Conservation (phyloP, 2,113 vertebrate genomes). For the Pheucticus melanocephalus region DNA sequence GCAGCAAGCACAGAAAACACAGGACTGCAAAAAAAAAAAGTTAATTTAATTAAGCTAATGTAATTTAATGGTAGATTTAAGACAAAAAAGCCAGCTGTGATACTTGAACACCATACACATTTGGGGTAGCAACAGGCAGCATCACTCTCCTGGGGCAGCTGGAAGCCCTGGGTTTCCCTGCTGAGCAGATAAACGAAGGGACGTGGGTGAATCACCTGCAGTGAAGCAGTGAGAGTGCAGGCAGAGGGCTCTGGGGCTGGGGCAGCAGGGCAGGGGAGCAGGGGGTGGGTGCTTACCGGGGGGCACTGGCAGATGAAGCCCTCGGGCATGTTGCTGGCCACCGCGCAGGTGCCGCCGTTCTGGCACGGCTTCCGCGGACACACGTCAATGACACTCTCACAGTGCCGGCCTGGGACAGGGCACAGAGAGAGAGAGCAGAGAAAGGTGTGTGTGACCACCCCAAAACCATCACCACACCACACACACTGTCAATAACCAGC, state of each 20-base stretch:
- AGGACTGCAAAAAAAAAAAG: neutral
- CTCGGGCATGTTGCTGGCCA: slow-evolving; percentile 84
- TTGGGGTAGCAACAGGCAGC: neutral
- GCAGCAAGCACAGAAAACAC: neutral
- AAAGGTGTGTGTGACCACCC: neutral
- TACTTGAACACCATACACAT: neutral
- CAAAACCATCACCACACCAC: neutral
- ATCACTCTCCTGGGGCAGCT: neutral
- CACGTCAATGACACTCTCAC: slow-evolving; percentile 87
- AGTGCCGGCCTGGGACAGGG: slow-evolving; percentile 80
- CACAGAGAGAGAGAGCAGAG: neutral
- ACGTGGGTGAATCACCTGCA: neutral
- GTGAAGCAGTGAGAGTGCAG: neutral
- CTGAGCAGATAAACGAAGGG: neutral
- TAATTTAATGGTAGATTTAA: neutral
- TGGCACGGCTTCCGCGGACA: slow-evolving; percentile 86
- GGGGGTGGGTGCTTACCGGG: slow-evolving; percentile 69
- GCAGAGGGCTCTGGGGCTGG: neutral
- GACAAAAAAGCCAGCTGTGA: neutral
- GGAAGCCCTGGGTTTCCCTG: neutral
- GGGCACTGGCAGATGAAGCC: slow-evolving; percentile 88
- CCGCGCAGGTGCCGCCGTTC: slow-evolving; percentile 82
- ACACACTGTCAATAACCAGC: fast-evolving
- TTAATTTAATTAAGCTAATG: neutral
- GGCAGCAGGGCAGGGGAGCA: neutral